Evolutionary conservation across 2,888 invertebrate species (phyloP).

Genomic region (Argyresthia goedartella): DNA sequence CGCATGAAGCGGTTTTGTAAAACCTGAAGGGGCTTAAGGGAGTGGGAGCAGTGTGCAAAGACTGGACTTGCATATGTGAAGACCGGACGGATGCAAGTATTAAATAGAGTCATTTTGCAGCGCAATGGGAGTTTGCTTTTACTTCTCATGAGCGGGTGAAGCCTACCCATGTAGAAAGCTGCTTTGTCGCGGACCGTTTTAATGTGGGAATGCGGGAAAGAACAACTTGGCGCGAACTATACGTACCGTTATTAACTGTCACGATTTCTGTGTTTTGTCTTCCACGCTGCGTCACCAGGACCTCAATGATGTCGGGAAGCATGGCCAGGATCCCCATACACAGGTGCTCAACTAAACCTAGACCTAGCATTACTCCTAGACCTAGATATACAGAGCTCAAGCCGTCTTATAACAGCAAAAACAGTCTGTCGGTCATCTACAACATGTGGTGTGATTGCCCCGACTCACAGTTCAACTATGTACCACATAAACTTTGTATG

Average conservation of each 20-base stretch:
- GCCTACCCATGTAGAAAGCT: too few relatives aligned
- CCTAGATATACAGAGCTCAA: not conserved
- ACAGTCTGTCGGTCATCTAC: not conserved
- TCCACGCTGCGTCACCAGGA: slow-evolving; percentile 51
- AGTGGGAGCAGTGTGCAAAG: too few relatives aligned
- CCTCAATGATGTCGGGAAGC: slow-evolving; percentile 60
- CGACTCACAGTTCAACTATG: slow-evolving; percentile 41
- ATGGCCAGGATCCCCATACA: slow-evolving; percentile 64
- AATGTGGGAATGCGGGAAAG: too few relatives aligned
- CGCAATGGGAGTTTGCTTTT: too few relatives aligned
- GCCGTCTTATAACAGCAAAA: not conserved
- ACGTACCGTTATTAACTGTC: not conserved
- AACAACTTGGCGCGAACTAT: too few relatives aligned
- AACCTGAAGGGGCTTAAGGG: too few relatives aligned
- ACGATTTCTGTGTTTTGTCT: slow-evolving; percentile 12
- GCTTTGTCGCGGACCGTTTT: too few relatives aligned
- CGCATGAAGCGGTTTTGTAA: too few relatives aligned
- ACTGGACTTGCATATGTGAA: too few relatives aligned
- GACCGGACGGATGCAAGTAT: too few relatives aligned
- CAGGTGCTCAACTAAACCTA: slow-evolving; percentile 45
- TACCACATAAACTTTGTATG: slow-evolving; percentile 42
- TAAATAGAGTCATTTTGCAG: too few relatives aligned
- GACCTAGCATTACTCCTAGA: not conserved
- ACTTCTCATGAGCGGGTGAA: too few relatives aligned
- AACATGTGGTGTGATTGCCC: slow-evolving; percentile 48